Percentiles rank a stretch among this genome's conserved stretches.
These are phyloP conservation scores for Petromus typicus DNA, from an alignment of 2,113 vertebrate genomes.

Conservation along the genomic window DNA sequence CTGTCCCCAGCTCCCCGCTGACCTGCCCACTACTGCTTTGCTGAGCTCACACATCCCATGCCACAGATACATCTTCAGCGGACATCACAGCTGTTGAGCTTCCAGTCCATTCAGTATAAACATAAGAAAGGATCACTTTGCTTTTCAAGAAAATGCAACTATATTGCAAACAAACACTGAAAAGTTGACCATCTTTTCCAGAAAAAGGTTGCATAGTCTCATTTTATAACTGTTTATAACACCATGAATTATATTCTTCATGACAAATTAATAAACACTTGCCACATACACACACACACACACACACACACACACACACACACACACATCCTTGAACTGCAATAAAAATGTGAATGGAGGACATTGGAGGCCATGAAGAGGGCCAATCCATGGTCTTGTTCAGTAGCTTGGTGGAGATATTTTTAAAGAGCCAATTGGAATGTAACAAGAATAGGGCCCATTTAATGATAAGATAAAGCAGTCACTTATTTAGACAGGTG, in stretches of 20 bases:
- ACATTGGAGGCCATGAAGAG: neutral
- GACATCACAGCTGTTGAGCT: neutral
- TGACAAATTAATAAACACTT: no score
- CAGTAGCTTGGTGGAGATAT: neutral
- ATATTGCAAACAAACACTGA: neutral
- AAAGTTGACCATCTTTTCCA: neutral
- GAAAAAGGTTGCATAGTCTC: neutral
- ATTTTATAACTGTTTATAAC: neutral
- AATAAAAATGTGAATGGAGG: neutral
- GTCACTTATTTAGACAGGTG: neutral
- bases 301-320: neutral
- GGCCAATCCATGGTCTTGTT: neutral
- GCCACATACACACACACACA: fast-evolving
- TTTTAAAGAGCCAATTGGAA: neutral
- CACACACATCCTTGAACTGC: neutral
- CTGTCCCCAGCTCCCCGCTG: neutral
- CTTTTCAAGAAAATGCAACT: neutral
- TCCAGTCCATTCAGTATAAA: neutral
- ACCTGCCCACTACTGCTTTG: neutral
- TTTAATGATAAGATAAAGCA: neutral
- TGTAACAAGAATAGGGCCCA: neutral
- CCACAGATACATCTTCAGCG: neutral
- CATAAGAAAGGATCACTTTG: neutral
- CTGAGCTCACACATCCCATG: neutral
- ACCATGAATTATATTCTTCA: neutral